phyloP scores from a whole-genome alignment of 2,888 invertebrate genomes.

The Hartigia nigra region DNA sequence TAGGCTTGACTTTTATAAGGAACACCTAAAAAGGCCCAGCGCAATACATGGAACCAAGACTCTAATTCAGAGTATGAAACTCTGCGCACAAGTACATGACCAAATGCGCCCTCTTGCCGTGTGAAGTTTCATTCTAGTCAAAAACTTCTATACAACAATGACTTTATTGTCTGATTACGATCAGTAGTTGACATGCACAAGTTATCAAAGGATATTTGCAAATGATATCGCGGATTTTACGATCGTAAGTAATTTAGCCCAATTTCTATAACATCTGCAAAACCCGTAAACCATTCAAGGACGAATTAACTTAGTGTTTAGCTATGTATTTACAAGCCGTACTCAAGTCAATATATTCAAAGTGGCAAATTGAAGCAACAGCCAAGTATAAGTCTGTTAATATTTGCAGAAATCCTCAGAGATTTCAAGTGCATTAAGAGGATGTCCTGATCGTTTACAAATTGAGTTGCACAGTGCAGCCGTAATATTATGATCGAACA shows the following conservation, averaged over 20 bases:
- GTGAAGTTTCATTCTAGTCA: neutral
- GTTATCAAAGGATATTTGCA: neutral
- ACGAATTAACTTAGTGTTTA: neutral
- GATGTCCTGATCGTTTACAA: slow-evolving; percentile 7
- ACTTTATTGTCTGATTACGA: neutral
- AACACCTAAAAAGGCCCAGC: neutral
- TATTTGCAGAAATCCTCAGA: neutral
- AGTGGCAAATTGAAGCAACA: neutral
- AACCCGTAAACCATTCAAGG: neutral
- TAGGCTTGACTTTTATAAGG: slow-evolving; percentile 11
- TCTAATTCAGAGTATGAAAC: neutral
- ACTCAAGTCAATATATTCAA: neutral
- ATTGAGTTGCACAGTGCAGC: slow-evolving; percentile 13
- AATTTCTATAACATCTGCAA: neutral
- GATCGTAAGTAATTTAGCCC: neutral
- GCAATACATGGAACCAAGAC: neutral
- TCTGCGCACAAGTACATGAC: neutral
- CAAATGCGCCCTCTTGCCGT: neutral
- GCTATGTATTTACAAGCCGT: neutral
- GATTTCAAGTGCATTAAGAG: neutral
- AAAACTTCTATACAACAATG: neutral
- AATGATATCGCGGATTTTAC: neutral
- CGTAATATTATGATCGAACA: slow-evolving; percentile 36
- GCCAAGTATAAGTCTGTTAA: neutral
- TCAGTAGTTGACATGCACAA: neutral